A percentile compares a stretch with the other conserved stretches of the same genome.
Evolutionary conservation across 2,113 vertebrate species (phyloP).

Genomic region (Erythrolamprus reginae): DNA sequence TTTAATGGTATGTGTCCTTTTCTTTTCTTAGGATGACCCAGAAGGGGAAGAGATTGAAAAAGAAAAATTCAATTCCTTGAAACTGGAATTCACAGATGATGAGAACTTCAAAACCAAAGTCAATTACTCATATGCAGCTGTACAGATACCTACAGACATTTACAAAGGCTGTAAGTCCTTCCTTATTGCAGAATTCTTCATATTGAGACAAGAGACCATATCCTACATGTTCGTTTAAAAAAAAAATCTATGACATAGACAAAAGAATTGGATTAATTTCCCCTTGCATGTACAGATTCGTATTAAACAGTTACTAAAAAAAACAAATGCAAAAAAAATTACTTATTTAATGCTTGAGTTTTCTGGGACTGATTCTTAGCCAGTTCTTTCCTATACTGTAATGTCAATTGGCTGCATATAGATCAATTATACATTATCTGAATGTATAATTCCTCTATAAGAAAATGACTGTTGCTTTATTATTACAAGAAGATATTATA

Average conservation of each 20-base stretch:
- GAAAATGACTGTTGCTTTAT: background rate
- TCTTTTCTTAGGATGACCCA: constrained; percentile 74
- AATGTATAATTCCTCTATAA: background rate
- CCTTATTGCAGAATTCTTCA: background rate
- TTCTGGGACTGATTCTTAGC: background rate
- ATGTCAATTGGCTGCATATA: background rate
- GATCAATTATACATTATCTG: too few species aligned
- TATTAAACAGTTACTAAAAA: background rate
- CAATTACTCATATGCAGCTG: constrained; percentile 93
- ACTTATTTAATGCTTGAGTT: background rate
- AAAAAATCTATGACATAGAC: background rate
- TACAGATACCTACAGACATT: constrained; percentile 99
- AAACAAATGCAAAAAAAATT: background rate
- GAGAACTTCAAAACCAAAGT: constrained; percentile 95
- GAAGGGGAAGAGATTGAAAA: constrained; percentile 82
- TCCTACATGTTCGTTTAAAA: too few species aligned
- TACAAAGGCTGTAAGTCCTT: constrained; percentile 98
- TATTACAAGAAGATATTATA: background rate
- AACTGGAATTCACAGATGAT: constrained; percentile 90
- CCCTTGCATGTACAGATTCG: background rate
- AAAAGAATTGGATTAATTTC: background rate
- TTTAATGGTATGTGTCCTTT: background rate
- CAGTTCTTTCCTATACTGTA: background rate
- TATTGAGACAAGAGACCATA: background rate
- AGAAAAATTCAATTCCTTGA: constrained; percentile 78